These are phyloP conservation scores for Scaptodrosophila lebanonensis DNA, from an alignment of 1,140 invertebrate genomes.

Conservation along the genomic window DNA sequence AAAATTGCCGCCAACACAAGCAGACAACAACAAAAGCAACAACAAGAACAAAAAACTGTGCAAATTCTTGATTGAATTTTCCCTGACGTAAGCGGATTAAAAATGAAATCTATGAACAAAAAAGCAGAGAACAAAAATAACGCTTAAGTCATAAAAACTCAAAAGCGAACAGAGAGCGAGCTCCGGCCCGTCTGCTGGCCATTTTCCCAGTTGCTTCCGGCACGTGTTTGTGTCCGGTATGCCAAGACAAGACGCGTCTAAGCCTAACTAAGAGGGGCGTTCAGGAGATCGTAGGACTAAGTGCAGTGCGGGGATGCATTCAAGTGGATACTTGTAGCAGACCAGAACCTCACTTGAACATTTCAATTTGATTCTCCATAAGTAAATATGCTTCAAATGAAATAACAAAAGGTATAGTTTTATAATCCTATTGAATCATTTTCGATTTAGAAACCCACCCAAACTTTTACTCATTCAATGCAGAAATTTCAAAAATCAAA, in stretches of 20 bases:
- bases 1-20: background rate
- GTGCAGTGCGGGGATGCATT: no score
- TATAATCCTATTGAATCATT: no score
- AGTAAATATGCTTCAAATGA: no score
- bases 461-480: no score
- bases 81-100: conserved; percentile 59
- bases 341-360: no score
- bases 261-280: no score
- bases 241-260: background rate
- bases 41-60: conserved; percentile 20
- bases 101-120: conserved; percentile 46
- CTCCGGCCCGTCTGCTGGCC: background rate
- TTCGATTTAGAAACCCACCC: no score
- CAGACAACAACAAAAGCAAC: background rate
- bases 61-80: conserved; percentile 57
- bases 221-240: background rate
- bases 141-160: conserved; percentile 48
- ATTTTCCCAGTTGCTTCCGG: background rate
- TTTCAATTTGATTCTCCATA: no score
- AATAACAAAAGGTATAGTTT: no score
- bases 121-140: conserved; percentile 46
- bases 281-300: no score
- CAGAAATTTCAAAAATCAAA: no score
- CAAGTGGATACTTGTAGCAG: no score
- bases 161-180: conserved; percentile 7